Evolutionary conservation across 2,797 vertebrate genomes (phyloP).

Genomic region (Lepilemur septentrionalis): DNA sequence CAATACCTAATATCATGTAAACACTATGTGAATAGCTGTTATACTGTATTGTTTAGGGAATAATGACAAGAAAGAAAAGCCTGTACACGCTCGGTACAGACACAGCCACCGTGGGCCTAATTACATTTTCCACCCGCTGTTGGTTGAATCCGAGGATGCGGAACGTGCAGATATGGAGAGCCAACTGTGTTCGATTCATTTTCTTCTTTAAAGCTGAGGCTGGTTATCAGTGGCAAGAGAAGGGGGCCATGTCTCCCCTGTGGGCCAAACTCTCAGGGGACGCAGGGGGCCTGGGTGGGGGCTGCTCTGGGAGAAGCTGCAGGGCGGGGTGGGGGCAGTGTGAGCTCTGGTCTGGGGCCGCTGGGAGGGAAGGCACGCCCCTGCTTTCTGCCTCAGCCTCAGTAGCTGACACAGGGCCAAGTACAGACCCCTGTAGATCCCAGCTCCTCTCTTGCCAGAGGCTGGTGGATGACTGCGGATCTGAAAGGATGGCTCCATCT

Average conservation of each 20-base stretch:
- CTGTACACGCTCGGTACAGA: background rate
- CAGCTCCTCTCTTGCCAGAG: background rate
- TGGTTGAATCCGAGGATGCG: background rate
- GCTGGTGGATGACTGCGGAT: background rate
- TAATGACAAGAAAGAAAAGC: background rate
- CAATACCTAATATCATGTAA: background rate
- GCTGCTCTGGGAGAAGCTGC: background rate
- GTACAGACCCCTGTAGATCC: background rate
- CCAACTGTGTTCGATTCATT: background rate
- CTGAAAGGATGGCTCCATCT: background rate
- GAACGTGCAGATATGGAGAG: background rate
- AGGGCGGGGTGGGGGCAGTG: background rate
- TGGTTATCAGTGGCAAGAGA: background rate
- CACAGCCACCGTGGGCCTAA: background rate
- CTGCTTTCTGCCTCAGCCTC: background rate
- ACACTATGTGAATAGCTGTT: background rate
- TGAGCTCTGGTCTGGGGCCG: background rate
- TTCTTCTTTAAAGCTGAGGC: background rate
- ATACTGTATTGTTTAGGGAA: background rate
- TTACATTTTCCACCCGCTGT: background rate
- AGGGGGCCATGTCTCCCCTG: background rate
- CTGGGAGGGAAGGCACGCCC: background rate
- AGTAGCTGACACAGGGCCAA: background rate
- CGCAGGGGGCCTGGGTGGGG: background rate
- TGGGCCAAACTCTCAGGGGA: no score